phyloP scores from a whole-genome alignment of 2,113 vertebrate species.

The Brachionichthys hirsutus region DNA sequence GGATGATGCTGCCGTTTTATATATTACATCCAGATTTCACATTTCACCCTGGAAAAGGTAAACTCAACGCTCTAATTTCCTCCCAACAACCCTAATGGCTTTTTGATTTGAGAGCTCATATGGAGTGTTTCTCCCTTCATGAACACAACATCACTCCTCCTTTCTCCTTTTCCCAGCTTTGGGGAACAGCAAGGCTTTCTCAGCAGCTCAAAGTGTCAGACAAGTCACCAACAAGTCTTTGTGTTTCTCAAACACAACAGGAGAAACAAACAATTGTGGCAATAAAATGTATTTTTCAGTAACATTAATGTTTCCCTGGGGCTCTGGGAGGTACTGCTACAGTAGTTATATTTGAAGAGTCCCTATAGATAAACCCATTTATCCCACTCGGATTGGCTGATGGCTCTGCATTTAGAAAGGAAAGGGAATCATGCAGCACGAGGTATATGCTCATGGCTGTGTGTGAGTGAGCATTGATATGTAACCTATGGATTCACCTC shows the following conservation, averaged over 20 bases:
- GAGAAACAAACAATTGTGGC: not conserved
- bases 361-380: too few species aligned
- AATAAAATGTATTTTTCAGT: constrained; percentile 21
- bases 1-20: not conserved
- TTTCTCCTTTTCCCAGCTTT: not conserved
- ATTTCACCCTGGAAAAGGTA: not conserved
- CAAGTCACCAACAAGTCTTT: constrained; percentile 1
- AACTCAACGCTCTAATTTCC: not conserved
- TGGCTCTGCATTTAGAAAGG: too few species aligned
- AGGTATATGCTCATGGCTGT: not conserved
- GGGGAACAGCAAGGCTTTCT: constrained; percentile 1
- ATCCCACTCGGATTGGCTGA: too few species aligned
- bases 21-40: constrained; percentile 1
- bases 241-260: constrained; percentile 15
- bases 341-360: too few species aligned
- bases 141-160: not conserved
- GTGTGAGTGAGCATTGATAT: not conserved
- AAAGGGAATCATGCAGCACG: too few species aligned
- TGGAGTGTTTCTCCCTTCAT: not conserved
- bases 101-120: constrained; percentile 8
- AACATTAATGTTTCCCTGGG: not conserved
- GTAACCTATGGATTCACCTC: not conserved
- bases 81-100: not conserved
- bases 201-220: constrained; percentile 12
- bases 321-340: too few species aligned